A percentile compares a stretch with the other conserved stretches of the same genome.
Evolutionary conservation across 2,113 vertebrate species (phyloP).

Genomic region (Varanus salvator): DNA sequence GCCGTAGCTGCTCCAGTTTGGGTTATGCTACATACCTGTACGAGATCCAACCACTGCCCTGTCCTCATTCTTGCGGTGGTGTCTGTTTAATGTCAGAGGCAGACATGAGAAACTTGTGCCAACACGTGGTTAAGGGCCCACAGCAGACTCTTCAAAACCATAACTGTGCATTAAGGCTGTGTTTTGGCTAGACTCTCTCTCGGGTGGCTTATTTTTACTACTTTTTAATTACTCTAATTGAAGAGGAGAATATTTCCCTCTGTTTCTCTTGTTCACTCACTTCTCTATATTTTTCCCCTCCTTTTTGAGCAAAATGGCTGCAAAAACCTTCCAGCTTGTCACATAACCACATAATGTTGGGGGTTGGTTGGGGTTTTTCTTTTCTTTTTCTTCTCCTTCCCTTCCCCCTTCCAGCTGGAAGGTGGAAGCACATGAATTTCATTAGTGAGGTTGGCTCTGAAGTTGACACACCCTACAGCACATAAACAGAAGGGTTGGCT

Average conservation of each 20-base stretch:
- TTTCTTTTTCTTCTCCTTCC: neutral
- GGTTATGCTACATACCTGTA: neutral
- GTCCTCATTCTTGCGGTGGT: neutral
- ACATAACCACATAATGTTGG: conserved; percentile 28
- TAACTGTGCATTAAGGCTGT: conserved; percentile 69
- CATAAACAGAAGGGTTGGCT: conserved; percentile 70
- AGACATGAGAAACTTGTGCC: conserved; percentile 46
- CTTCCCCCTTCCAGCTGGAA: conserved; percentile 50
- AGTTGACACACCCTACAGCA: conserved; percentile 63
- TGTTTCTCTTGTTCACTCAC: conserved; percentile 50
- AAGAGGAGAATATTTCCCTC: conserved; percentile 67
- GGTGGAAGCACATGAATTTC: conserved; percentile 69
- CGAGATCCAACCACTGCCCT: conserved; percentile 7
- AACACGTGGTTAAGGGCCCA: conserved; percentile 44
- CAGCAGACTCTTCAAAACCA: conserved; percentile 58
- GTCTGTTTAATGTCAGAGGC: conserved; percentile 11
- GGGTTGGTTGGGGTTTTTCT: conserved; percentile 26
- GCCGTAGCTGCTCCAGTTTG: neutral
- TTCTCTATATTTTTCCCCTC: conserved; percentile 15
- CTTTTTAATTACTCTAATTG: conserved; percentile 77
- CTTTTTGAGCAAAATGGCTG: conserved; percentile 51
- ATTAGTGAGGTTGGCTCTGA: conserved; percentile 65
- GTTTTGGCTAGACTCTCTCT: conserved; percentile 63
- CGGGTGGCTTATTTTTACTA: conserved; percentile 74
- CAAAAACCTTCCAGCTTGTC: conserved; percentile 50